A percentile compares a stretch with the other conserved stretches of the same genome.
phyloP scores from a whole-genome alignment of 30 jellyfish, hydroid and myxozoan genomes.

The Calvadosia cruxmelitensis region DNA sequence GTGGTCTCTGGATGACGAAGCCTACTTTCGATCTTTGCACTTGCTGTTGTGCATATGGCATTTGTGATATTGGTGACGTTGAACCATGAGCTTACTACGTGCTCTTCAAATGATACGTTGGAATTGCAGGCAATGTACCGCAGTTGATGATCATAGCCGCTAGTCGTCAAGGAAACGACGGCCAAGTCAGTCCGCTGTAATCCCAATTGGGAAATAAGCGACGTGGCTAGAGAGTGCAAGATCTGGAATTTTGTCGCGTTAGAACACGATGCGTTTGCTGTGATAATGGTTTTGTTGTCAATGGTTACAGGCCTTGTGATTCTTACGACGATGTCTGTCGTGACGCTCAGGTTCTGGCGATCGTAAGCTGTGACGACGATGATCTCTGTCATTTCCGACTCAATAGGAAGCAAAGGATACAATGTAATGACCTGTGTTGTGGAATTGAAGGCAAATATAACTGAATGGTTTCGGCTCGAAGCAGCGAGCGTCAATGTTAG shows the following conservation, averaged over 20 bases:
- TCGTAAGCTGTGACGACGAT: neutral
- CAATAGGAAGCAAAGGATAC: neutral
- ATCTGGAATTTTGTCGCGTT: neutral
- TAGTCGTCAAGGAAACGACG: neutral
- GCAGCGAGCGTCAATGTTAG: slow-evolving; percentile 11
- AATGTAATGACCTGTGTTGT: neutral
- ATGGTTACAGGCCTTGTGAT: neutral
- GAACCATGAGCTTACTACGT: neutral
- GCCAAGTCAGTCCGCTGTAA: neutral
- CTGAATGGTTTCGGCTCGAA: too few species aligned
- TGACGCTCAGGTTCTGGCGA: neutral
- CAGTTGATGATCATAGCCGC: neutral
- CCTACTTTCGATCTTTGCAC: neutral
- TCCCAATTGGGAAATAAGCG: neutral
- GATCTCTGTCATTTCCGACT: too few species aligned
- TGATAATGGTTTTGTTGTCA: too few species aligned
- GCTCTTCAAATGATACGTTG: neutral
- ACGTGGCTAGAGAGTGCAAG: neutral
- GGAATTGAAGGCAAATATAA: neutral
- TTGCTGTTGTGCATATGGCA: neutral
- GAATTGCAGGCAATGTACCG: neutral
- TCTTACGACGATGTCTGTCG: neutral
- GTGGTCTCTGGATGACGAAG: neutral
- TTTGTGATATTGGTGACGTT: neutral
- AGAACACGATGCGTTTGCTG: neutral